A percentile compares a stretch with the other conserved stretches of the same genome.
phyloP scores from a whole-genome alignment of 2,888 invertebrate genomes.

The Balanococcus diminutus region DNA sequence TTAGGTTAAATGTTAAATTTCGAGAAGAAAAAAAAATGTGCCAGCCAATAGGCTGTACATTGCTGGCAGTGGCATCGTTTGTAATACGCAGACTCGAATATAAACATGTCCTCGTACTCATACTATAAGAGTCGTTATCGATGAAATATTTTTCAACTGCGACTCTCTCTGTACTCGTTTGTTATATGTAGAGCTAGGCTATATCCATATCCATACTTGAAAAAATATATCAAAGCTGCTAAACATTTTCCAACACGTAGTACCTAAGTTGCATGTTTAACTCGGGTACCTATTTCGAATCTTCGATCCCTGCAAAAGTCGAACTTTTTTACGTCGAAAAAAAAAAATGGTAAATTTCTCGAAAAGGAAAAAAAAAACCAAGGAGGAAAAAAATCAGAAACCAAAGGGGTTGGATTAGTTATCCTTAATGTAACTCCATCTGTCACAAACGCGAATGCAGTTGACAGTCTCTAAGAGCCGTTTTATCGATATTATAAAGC shows the following conservation, averaged over 20 bases:
- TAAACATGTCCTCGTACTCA: not conserved
- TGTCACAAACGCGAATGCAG: conserved; percentile 51
- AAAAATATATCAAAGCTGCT: not conserved
- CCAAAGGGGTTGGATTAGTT: conserved; percentile 48
- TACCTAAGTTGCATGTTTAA: not conserved
- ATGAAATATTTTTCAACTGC: not conserved
- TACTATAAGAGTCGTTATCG: not conserved
- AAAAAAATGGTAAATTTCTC: not conserved
- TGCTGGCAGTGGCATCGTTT: not conserved
- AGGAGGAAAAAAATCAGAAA: not conserved
- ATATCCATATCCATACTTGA: not conserved
- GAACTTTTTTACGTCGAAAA: not conserved
- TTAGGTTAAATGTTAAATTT: not conserved
- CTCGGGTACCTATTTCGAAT: too few relatives aligned
- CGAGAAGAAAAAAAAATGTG: not conserved
- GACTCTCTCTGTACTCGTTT: not conserved
- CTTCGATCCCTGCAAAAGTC: too few relatives aligned
- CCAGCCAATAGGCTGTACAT: not conserved
- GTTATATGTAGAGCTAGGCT: too few relatives aligned
- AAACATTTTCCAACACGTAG: not conserved
- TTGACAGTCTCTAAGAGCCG: conserved; percentile 53
- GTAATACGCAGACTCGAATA: not conserved
- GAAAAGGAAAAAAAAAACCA: not conserved
- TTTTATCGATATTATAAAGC: conserved; percentile 52
- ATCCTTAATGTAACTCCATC: conserved; percentile 53